A percentile compares a stretch with the other conserved stretches of the same genome.
These are phyloP conservation scores for Nesometra sesokonis DNA, from an alignment of 35 echinoderm and acorn worm genomes.

Conservation along the genomic window DNA sequence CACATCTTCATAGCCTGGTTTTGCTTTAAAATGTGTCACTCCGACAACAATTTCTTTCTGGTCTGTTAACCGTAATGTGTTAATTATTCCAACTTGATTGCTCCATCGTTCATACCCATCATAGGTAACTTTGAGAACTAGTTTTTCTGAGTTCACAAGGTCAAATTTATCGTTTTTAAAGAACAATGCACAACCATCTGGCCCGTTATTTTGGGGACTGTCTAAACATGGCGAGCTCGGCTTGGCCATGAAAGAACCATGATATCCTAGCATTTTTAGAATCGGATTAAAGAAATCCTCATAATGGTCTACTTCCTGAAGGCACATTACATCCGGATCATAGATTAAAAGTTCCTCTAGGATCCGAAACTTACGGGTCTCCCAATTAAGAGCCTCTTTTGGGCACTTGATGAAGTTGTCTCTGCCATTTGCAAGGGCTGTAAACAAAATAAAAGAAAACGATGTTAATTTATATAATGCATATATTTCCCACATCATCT, in stretches of 20 bases:
- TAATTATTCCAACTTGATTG: constrained; percentile 70
- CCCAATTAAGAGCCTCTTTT: constrained; percentile 58
- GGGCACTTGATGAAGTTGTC: constrained; percentile 98
- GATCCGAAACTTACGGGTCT: constrained; percentile 47
- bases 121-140: constrained; percentile 31
- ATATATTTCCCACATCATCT: not conserved
- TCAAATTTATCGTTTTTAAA: constrained; percentile 74
- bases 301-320: constrained; percentile 94
- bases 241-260: constrained; percentile 80
- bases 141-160: constrained; percentile 24
- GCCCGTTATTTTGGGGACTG: constrained; percentile 53
- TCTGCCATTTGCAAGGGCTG: constrained; percentile 63
- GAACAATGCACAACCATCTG: constrained; percentile 88
- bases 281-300: constrained; percentile 73
- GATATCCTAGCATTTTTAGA: constrained; percentile 53
- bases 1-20: constrained; percentile 53
- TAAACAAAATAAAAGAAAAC: not conserved
- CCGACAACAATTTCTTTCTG: constrained; percentile 43
- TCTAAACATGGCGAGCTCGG: constrained; percentile 84
- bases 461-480: not conserved
- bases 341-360: constrained; percentile 93
- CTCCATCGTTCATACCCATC: constrained; percentile 20
- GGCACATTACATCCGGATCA: constrained; percentile 87
- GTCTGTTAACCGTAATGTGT: constrained; percentile 11
- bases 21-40: constrained; percentile 90